These are phyloP conservation scores for Sternotherus odoratus DNA, from an alignment of 2,797 vertebrate genomes.

Conservation along the genomic window DNA sequence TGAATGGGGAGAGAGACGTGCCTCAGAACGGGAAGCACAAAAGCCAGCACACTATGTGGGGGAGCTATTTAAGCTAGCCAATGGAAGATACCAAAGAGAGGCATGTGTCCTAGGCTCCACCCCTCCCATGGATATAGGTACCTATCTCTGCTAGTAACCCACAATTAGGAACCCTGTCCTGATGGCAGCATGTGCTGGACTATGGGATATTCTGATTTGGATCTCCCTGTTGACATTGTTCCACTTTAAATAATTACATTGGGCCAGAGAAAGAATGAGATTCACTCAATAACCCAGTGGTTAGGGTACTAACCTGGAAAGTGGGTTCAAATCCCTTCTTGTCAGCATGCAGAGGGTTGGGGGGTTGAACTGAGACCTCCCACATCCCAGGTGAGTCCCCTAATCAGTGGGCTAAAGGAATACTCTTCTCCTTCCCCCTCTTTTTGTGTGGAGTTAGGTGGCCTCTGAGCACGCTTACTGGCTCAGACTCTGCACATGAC, in stretches of 20 bases:
- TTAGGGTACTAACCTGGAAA: neutral
- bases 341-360: neutral
- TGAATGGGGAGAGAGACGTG: neutral
- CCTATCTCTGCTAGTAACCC: neutral
- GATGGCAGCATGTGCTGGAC: neutral
- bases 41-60: neutral
- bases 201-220: neutral
- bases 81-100: neutral
- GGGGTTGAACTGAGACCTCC: too few relatives aligned
- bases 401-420: too few relatives aligned
- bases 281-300: neutral
- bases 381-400: too few relatives aligned
- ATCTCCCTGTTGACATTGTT: neutral
- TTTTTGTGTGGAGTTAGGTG: neutral
- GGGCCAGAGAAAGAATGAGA: neutral
- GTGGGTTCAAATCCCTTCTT: neutral
- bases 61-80: neutral
- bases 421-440: too few relatives aligned
- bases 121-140: neutral
- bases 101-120: neutral
- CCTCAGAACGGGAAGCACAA: neutral
- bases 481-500: neutral
- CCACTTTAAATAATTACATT: neutral
- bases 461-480: neutral
- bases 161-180: neutral